phyloP scores from a whole-genome alignment of 2,888 invertebrate species.

The Aproaerema taeniolella region DNA sequence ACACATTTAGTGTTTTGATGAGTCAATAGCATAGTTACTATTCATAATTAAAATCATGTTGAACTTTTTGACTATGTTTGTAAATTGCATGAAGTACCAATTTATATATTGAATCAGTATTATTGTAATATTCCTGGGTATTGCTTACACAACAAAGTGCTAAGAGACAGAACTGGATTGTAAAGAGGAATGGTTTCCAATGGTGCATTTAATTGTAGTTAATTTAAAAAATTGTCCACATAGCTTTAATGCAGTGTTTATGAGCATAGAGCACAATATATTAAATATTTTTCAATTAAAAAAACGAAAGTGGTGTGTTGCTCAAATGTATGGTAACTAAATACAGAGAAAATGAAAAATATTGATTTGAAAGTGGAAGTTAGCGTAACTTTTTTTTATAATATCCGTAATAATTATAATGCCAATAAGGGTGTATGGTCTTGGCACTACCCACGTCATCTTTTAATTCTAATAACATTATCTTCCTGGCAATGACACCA shows the following conservation, averaged over 20 bases:
- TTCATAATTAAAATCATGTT: no score
- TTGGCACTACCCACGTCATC: no score
- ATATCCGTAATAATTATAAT: conserved; percentile 59
- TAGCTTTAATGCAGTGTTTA: conserved; percentile 64
- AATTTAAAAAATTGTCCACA: conserved; percentile 67
- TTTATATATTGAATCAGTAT: no score
- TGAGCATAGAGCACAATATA: conserved; percentile 61
- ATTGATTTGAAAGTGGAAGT: conserved; percentile 56
- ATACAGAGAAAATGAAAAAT: conserved; percentile 32
- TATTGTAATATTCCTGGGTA: conserved; percentile 23
- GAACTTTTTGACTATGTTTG: no score
- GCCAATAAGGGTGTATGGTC: no score
- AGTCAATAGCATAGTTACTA: no score
- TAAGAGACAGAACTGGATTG: conserved; percentile 37
- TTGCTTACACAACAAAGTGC: conserved; percentile 59
- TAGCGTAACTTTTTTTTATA: conserved; percentile 53
- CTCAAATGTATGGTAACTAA: conserved; percentile 47
- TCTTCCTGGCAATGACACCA: no score
- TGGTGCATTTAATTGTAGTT: conserved; percentile 75
- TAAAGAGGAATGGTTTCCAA: conserved; percentile 44
- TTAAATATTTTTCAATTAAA: conserved; percentile 53
- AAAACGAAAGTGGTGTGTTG: conserved; percentile 49
- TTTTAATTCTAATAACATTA: no score
- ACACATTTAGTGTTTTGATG: no score
- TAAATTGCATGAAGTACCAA: no score